phyloP scores from a whole-genome alignment of 2,113 vertebrate species.

The Saccopteryx bilineata region DNA sequence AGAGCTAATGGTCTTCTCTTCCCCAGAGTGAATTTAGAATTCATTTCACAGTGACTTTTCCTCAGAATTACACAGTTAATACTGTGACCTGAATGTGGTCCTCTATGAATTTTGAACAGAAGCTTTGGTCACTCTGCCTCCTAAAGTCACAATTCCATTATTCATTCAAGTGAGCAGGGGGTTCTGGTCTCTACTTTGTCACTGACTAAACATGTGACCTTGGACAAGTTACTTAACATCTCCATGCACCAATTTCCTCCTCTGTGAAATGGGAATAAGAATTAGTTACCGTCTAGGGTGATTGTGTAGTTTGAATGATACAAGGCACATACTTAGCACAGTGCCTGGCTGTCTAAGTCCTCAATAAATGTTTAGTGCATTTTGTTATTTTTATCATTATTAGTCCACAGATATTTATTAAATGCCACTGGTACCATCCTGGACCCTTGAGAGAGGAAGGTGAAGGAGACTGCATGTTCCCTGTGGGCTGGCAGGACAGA shows the following conservation, averaged over 20 bases:
- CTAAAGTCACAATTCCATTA: background rate
- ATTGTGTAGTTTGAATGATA: background rate
- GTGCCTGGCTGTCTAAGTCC: background rate
- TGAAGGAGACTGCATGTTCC: background rate
- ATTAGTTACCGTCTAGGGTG: background rate
- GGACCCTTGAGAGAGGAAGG: background rate
- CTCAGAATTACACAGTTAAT: background rate
- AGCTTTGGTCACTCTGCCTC: background rate
- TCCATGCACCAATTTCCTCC: background rate
- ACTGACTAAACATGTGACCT: background rate
- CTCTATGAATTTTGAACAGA: background rate
- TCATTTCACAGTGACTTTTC: background rate
- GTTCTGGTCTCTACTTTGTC: background rate
- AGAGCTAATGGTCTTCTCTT: slow-evolving; percentile 15
- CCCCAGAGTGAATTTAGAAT: background rate
- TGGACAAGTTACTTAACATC: background rate
- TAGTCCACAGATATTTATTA: background rate
- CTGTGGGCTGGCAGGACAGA: background rate
- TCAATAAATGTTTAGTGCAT: background rate
- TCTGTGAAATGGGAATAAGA: slow-evolving; percentile 34
- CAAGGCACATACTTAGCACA: background rate
- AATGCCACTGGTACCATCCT: background rate
- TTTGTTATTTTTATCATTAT: background rate
- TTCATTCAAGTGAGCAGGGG: background rate
- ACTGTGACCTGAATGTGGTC: background rate